A percentile compares a stretch with the other conserved stretches of the same genome.
Evolutionary conservation across 2,797 vertebrate genomes (phyloP).

Genomic region (Diglossa cyanea): DNA sequence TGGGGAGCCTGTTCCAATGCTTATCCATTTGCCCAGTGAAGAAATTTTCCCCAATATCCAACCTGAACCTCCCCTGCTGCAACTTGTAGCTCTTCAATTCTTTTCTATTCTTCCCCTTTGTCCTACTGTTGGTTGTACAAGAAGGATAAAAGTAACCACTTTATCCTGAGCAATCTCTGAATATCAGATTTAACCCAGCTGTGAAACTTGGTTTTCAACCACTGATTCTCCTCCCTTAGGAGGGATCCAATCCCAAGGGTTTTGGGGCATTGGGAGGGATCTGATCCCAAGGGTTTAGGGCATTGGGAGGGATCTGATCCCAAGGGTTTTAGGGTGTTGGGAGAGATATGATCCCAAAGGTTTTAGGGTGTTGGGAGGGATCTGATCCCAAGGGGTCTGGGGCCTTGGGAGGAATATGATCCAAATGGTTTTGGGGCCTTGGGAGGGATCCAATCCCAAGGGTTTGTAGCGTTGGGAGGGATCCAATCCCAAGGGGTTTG

Average conservation of each 20-base stretch:
- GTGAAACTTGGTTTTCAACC: fast-evolving
- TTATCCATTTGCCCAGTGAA: background rate
- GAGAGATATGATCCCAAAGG: fast-evolving
- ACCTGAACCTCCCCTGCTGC: background rate
- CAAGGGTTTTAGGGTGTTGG: fast-evolving
- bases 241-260: background rate
- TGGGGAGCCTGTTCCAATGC: background rate
- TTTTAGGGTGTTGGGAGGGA: no score
- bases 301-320: background rate
- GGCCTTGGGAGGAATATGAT: no score
- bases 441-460: background rate
- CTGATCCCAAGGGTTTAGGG: no score
- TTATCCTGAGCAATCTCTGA: background rate
- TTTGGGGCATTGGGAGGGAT: no score
- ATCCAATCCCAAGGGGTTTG: fast-evolving
- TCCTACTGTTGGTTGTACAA: fast-evolving
- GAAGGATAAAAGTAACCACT: background rate
- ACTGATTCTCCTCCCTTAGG: fast-evolving
- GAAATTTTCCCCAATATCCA: background rate
- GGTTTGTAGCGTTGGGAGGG: fast-evolving
- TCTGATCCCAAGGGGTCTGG: fast-evolving
- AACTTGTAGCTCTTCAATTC: background rate
- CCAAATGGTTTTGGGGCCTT: fast-evolving
- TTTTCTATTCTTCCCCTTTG: background rate
- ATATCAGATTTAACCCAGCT: background rate